Base-by-base conservation (phyloP, 2,888 invertebrate species). In the Eupithecia insigniata region DNA sequence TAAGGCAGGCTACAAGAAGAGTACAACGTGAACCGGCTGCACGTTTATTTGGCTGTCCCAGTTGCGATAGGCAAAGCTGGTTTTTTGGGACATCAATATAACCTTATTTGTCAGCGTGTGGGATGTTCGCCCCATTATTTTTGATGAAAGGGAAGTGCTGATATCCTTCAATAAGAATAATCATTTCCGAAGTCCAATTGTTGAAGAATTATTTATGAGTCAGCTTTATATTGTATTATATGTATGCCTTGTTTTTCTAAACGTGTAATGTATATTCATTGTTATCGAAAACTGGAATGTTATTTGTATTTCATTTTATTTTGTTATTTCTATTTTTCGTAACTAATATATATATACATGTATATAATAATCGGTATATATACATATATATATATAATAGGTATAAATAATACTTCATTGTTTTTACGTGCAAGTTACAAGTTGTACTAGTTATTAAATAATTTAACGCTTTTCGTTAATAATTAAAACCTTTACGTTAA, bases 71-170 rank as follows among this genome's bases (percentile, higher is more conserved):
- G 69, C 51, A 68, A 39, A 70, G 32, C 62, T 72, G 70, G 77
- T 77, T 78, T 78, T 78, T 78, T 75, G 68, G 76, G 71, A 72
- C 76, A 77, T 77, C 74, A 72, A 73, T 72, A 72, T 67, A 64
- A 71, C 75, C 76, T 72, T 74, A 75, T 68, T 75, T 74, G 72
- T 69, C 73, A 74, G 69, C 64, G 51, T 69, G 75, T 60, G 77
- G 73, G 72, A 70, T 73, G 71, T 71, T 67, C 73, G 68, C 26
- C 60, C 67, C 67, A 70, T 78, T 77, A 77, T 73, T 72, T 75
- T 75, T 76, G 76, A 78, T 77, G 78, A 76, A 78, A 72, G 60
- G 76, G 75, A 71, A 77, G 74, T 75, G 67, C 75, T 72, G 72
- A 66, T 74, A 73, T 74, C 71, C 70, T 69, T 62, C 66, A 32